Conservation (phyloP, 2,113 vertebrate species). For the Eolophus roseicapilla region DNA sequence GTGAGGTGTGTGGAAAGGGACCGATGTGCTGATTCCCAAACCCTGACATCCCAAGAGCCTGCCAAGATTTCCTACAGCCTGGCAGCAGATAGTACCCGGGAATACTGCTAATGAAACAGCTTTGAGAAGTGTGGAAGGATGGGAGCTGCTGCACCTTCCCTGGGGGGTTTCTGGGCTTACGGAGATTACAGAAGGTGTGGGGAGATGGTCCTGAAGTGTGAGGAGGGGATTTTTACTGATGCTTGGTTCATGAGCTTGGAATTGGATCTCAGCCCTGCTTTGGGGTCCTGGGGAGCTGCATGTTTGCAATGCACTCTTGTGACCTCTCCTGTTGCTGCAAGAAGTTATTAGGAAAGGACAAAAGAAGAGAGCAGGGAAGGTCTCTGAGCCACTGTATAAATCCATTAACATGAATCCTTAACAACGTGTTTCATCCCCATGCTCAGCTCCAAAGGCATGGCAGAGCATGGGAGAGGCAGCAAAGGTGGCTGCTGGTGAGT, state of each 20-base stretch:
- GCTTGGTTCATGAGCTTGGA: not conserved
- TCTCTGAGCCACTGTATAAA: not conserved
- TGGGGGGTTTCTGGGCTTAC: not conserved
- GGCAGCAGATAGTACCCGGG: not conserved
- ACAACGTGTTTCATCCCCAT: rapidly evolving
- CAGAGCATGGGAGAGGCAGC: not conserved
- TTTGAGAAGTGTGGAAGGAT: not conserved
- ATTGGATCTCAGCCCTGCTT: not conserved
- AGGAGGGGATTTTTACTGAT: not conserved
- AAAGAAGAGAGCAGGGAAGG: not conserved
- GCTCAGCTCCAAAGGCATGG: not conserved
- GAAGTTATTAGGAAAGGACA: not conserved
- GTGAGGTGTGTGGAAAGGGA: not conserved
- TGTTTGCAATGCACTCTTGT: not conserved
- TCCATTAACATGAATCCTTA: not conserved
- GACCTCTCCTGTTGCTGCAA: not conserved
- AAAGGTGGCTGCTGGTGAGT: not conserved
- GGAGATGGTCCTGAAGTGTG: not conserved
- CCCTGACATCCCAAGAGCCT: not conserved
- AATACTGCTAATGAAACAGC: slow-evolving; percentile 1
- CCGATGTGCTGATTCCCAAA: not conserved
- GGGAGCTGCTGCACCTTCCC: not conserved
- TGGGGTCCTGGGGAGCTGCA: not conserved
- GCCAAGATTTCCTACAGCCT: not conserved
- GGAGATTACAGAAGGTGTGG: not conserved